These are phyloP conservation scores for Chalcis sispes DNA, from an alignment of 2,888 invertebrate species.

Conservation along the genomic window DNA sequence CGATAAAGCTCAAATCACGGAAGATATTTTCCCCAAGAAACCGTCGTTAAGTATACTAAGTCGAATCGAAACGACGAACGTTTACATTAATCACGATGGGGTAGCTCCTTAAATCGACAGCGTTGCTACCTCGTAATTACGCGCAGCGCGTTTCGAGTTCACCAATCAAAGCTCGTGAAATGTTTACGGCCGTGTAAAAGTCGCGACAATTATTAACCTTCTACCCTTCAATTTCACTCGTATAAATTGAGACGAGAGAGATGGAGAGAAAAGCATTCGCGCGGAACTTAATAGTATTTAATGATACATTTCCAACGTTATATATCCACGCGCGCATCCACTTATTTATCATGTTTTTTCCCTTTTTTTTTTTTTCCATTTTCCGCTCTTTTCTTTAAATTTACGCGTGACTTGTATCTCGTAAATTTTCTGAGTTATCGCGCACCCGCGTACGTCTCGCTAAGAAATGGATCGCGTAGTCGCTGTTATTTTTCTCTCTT, in stretches of 20 bases:
- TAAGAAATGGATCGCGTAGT: slow-evolving; percentile 23
- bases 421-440: slow-evolving; percentile 23
- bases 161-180: slow-evolving; percentile 23
- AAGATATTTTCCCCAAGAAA: too few relatives aligned
- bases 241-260: too few relatives aligned
- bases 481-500: background rate
- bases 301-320: slow-evolving; percentile 32
- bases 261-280: background rate
- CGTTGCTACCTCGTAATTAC: too few relatives aligned
- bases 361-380: slow-evolving; percentile 27
- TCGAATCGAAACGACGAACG: too few relatives aligned
- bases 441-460: slow-evolving; percentile 36
- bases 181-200: slow-evolving; percentile 29
- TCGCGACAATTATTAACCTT: slow-evolving; percentile 25
- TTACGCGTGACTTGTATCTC: background rate
- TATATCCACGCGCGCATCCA: slow-evolving; percentile 2
- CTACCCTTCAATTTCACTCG: too few relatives aligned
- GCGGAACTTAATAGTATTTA: slow-evolving; percentile 44
- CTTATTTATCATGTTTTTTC: slow-evolving; percentile 22
- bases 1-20: too few relatives aligned
- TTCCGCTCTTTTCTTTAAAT: slow-evolving; percentile 24
- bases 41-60: too few relatives aligned
- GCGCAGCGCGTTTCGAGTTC: background rate
- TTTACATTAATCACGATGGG: too few relatives aligned
- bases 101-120: too few relatives aligned